Evolutionary conservation across 2,888 invertebrate genomes (phyloP).

Genomic region (Miltochrista miniata): DNA sequence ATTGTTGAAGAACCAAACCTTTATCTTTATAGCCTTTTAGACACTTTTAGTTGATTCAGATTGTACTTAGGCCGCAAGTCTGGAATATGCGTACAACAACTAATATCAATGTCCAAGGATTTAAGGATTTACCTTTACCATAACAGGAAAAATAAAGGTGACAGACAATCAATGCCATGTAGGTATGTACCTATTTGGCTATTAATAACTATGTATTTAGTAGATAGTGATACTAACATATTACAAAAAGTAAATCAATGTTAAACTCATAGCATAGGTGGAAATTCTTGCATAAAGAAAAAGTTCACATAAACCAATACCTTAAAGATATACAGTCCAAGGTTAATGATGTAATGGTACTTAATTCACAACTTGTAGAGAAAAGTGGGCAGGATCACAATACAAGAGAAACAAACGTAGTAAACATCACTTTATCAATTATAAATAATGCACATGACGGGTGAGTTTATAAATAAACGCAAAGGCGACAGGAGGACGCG

Average conservation of each 20-base stretch:
- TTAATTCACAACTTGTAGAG: constrained; percentile 16
- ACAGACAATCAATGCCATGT: neutral
- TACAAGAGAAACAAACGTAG: constrained; percentile 33
- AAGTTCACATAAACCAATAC: constrained; percentile 13
- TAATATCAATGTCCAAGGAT: too few species aligned
- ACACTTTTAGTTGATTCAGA: too few species aligned
- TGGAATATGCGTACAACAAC: too few species aligned
- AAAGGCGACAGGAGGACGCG: constrained; percentile 77
- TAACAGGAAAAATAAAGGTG: neutral
- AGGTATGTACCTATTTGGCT: neutral
- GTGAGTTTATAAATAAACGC: constrained; percentile 73
- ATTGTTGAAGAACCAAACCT: too few species aligned
- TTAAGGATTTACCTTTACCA: too few species aligned
- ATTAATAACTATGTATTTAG: neutral
- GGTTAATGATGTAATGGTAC: constrained; percentile 16
- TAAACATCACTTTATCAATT: constrained; percentile 59
- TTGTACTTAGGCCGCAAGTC: too few species aligned
- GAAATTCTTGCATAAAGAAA: neutral
- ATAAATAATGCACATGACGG: constrained; percentile 66
- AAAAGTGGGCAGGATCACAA: constrained; percentile 24
- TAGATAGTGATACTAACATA: neutral
- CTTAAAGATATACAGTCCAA: constrained; percentile 22
- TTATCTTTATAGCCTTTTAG: too few species aligned
- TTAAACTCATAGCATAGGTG: neutral
- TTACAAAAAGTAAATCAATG: neutral